Evolutionary conservation across 2,797 vertebrate species (phyloP).

Genomic region (Rhadinocentrus ornatus): DNA sequence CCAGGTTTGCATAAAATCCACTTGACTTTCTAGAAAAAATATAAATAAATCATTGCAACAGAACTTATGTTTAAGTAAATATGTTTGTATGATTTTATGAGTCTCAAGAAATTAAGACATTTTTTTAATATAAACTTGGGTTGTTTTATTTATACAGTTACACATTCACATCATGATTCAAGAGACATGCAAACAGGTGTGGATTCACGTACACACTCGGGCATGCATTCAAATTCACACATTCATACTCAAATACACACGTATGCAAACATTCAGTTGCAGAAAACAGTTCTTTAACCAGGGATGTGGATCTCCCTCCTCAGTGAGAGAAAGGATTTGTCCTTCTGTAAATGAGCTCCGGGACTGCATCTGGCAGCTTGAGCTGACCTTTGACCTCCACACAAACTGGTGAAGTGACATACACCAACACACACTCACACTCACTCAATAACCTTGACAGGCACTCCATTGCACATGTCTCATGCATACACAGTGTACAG

Average conservation of each 20-base stretch:
- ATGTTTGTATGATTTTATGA: conserved; percentile 5
- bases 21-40: background rate
- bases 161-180: conserved; percentile 62
- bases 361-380: conserved; percentile 27
- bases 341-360: conserved; percentile 37
- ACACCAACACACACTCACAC: conserved; percentile 1
- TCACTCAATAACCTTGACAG: conserved; percentile 18
- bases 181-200: conserved; percentile 61
- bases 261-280: conserved; percentile 9
- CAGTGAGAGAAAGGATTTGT: conserved; percentile 25
- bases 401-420: conserved; percentile 16
- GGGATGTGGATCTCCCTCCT: conserved; percentile 2
- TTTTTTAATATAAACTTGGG: conserved; percentile 58
- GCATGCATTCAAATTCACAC: conserved; percentile 21
- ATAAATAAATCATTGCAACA: conserved; percentile 13
- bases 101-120: background rate
- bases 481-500: background rate
- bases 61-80: background rate
- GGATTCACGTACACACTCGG: conserved; percentile 26
- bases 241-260: conserved; percentile 5
- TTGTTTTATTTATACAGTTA: conserved; percentile 66
- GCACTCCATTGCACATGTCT: conserved; percentile 3
- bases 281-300: conserved; percentile 42
- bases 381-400: conserved; percentile 46
- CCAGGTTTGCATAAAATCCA: conserved; percentile 12